Percentiles rank a stretch among this genome's conserved stretches.
Conservation (phyloP, 2,888 invertebrate genomes). For the Spicauda simplicius region DNA sequence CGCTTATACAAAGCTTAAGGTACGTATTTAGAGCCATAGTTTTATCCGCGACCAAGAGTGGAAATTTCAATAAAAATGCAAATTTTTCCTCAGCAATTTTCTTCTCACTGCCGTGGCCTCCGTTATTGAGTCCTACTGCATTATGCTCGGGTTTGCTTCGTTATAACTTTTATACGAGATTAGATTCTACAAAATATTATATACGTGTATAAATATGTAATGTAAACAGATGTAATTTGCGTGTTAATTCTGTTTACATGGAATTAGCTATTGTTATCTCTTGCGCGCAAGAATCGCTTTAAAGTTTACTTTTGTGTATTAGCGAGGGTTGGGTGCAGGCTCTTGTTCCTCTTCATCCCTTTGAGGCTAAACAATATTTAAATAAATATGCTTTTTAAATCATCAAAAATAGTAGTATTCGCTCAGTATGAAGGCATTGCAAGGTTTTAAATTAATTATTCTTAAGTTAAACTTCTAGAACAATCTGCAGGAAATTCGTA, state of each 20-base stretch:
- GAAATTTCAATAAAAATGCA: conserved; percentile 84
- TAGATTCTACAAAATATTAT: conserved; percentile 6
- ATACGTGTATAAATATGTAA: conserved; percentile 40
- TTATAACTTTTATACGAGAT: conserved; percentile 49
- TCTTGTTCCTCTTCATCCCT: conserved; percentile 43
- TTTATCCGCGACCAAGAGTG: conserved; percentile 76
- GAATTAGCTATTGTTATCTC: conserved; percentile 61
- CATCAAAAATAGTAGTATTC: no score
- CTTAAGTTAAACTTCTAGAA: conserved; percentile 7
- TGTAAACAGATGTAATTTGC: conserved; percentile 53
- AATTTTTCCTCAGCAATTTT: conserved; percentile 78
- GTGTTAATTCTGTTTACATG: conserved; percentile 64
- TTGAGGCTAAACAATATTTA: no score
- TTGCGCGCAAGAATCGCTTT: conserved; percentile 49
- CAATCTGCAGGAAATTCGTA: conserved; percentile 37
- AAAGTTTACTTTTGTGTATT: conserved; percentile 18
- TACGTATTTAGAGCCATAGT: conserved; percentile 77
- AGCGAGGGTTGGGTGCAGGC: conserved; percentile 9
- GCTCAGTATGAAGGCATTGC: no score
- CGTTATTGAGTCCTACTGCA: conserved; percentile 74
- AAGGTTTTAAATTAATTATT: no score
- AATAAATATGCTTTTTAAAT: no score
- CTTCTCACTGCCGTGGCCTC: conserved; percentile 67
- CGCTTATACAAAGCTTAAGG: conserved; percentile 70
- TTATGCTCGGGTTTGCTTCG: conserved; percentile 64